Conservation (phyloP, 2,113 vertebrate species). For the Malurus elegans region DNA sequence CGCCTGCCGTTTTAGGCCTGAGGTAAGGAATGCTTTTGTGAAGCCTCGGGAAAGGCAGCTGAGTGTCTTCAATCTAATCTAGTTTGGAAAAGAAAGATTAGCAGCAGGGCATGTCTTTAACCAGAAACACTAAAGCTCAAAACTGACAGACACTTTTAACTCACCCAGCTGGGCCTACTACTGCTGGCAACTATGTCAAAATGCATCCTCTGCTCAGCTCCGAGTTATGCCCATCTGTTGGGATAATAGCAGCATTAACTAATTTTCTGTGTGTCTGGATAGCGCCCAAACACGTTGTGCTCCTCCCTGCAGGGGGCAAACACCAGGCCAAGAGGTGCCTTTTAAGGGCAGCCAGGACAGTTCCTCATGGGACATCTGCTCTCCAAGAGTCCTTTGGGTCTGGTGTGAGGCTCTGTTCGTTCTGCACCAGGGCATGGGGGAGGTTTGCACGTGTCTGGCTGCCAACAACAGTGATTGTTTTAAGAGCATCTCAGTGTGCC, state of each 20-base stretch:
- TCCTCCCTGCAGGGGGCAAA: not conserved
- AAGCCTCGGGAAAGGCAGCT: not conserved
- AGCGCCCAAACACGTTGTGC: not conserved
- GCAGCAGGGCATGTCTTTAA: not conserved
- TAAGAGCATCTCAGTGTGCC: not conserved
- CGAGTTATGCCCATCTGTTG: not conserved
- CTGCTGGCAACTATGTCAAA: not conserved
- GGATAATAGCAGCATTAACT: not conserved
- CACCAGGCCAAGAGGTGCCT: not conserved
- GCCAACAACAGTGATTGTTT: not conserved
- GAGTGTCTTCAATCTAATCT: not conserved
- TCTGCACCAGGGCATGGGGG: not conserved
- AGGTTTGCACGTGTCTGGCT: not conserved
- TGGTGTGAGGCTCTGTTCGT: not conserved
- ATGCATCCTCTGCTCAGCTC: not conserved
- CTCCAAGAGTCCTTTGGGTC: not conserved
- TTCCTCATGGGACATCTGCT: not conserved
- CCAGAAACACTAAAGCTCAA: not conserved
- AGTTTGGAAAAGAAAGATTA: not conserved
- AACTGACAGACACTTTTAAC: not conserved
- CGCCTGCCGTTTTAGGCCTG: not conserved
- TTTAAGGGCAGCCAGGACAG: not conserved
- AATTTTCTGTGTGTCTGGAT: not conserved
- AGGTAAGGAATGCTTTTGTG: not conserved
- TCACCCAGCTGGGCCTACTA: not conserved